These are phyloP conservation scores for Rhyacichthys aspro DNA, from an alignment of 2,797 vertebrate genomes.

Conservation along the genomic window DNA sequence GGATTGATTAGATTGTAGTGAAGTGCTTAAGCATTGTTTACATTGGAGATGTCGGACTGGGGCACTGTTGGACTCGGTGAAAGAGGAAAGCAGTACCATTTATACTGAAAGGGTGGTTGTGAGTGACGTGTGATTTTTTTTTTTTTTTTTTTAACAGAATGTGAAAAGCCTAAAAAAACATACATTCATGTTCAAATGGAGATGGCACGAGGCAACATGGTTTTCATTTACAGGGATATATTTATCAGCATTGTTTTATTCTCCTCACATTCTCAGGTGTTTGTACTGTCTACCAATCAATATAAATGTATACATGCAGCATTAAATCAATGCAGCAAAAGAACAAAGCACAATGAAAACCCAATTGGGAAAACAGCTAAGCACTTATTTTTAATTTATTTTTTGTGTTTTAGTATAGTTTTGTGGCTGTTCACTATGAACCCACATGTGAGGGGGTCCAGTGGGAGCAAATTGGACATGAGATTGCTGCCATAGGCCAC, in stretches of 20 bases:
- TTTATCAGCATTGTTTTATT: slow-evolving; percentile 57
- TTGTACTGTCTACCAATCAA: neutral
- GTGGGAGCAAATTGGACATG: slow-evolving; percentile 27
- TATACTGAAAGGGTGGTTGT: too few relatives aligned
- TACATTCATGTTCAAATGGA: slow-evolving; percentile 70
- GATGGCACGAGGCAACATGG: slow-evolving; percentile 26
- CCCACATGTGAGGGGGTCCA: slow-evolving; percentile 29
- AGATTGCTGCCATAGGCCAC: slow-evolving; percentile 17
- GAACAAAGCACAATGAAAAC: neutral
- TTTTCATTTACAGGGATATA: slow-evolving; percentile 66
- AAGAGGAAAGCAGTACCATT: too few relatives aligned
- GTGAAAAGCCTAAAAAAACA: slow-evolving; percentile 58
- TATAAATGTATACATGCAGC: neutral
- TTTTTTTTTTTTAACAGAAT: too few relatives aligned
- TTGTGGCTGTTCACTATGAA: slow-evolving; percentile 20
- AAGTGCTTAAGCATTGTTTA: too few relatives aligned
- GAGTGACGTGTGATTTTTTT: too few relatives aligned
- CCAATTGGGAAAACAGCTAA: slow-evolving; percentile 10
- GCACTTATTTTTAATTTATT: slow-evolving; percentile 1
- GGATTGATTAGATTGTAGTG: too few relatives aligned
- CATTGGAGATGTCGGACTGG: too few relatives aligned
- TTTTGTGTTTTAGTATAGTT: slow-evolving; percentile 13
- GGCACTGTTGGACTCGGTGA: too few relatives aligned
- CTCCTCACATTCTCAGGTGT: slow-evolving; percentile 20
- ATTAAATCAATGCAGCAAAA: neutral